phyloP scores from a whole-genome alignment of 2,113 vertebrate species.

The Crotalus viridis region DNA sequence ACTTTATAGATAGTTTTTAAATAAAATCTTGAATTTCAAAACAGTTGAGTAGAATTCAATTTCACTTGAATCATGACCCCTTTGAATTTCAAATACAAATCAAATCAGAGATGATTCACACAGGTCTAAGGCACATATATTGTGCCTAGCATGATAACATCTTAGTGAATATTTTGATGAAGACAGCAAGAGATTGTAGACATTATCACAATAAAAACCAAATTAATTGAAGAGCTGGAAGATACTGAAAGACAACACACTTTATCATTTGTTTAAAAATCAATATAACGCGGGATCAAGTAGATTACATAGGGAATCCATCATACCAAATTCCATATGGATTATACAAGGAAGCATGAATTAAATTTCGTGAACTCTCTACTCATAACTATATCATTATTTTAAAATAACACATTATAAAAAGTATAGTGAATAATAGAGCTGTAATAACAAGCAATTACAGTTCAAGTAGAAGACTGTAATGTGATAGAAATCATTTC shows the following conservation, averaged over 20 bases:
- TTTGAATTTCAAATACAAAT: background rate
- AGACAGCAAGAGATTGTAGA: background rate
- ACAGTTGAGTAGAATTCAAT: background rate
- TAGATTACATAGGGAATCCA: background rate
- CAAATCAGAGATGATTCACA: background rate
- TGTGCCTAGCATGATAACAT: background rate
- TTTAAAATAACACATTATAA: conserved; percentile 7
- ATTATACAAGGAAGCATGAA: background rate
- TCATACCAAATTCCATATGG: background rate
- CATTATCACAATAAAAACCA: background rate
- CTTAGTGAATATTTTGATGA: background rate
- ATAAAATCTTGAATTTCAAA: background rate
- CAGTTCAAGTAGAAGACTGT: background rate
- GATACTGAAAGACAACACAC: background rate
- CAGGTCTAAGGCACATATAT: background rate
- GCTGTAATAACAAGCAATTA: conserved; percentile 16
- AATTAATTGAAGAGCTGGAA: background rate
- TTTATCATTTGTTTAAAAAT: background rate
- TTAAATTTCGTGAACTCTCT: conserved; percentile 1
- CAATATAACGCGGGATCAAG: background rate
- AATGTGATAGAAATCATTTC: conserved; percentile 14
- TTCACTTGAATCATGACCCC: background rate
- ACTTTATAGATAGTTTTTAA: background rate
- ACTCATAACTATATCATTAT: background rate
- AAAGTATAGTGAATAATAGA: background rate